These are phyloP conservation scores for Mylabris sibirica DNA, from an alignment of 2,888 invertebrate species.

Conservation along the genomic window DNA sequence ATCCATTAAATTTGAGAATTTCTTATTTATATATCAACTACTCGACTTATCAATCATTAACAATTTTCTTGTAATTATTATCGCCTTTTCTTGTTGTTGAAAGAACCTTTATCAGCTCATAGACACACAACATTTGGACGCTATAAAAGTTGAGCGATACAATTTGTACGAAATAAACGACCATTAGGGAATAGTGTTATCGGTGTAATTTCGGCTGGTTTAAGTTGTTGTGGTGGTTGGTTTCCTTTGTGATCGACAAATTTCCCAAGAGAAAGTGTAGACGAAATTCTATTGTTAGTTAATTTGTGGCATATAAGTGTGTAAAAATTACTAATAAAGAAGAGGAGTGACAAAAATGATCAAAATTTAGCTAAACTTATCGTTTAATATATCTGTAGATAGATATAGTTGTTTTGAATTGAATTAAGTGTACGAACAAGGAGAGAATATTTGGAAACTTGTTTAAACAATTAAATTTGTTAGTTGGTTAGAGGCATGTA, in stretches of 20 bases:
- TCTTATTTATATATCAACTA: no score
- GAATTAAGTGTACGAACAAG: background rate
- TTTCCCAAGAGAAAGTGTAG: conserved; percentile 48
- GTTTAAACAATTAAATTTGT: background rate
- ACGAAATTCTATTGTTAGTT: background rate
- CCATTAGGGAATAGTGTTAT: conserved; percentile 51
- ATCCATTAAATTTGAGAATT: no score
- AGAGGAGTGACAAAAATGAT: background rate
- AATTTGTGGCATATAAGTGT: background rate
- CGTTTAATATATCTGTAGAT: background rate
- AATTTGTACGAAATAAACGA: conserved; percentile 58
- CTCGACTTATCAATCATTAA: background rate
- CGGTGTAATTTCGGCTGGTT: conserved; percentile 52
- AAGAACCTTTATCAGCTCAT: conserved; percentile 15
- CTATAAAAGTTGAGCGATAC: conserved; percentile 42
- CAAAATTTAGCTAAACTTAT: background rate
- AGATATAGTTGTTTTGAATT: background rate
- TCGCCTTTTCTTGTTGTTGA: conserved; percentile 23
- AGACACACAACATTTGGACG: background rate
- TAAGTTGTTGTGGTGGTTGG: conserved; percentile 21
- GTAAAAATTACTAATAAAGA: background rate
- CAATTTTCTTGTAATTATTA: background rate
- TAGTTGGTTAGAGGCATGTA: background rate
- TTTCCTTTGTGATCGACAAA: conserved; percentile 54
- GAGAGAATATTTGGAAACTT: conserved; percentile 4